Conservation (phyloP, 2,797 vertebrate genomes). For the Coluber constrictor region DNA sequence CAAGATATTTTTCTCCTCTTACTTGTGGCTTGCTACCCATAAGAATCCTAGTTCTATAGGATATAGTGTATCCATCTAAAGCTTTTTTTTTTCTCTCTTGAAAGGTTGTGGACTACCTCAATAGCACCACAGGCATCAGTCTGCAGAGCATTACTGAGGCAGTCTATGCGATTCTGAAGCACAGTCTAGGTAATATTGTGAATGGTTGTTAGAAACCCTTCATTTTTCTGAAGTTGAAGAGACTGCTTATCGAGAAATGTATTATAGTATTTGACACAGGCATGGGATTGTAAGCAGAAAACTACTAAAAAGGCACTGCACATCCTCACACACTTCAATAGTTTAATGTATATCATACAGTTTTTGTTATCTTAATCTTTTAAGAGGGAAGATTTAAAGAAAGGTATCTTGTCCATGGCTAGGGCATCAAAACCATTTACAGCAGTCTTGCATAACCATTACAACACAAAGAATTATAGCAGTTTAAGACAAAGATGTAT, state of each 20-base stretch:
- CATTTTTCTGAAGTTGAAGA: too few relatives aligned
- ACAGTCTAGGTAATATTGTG: conserved; percentile 63
- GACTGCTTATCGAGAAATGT: background rate
- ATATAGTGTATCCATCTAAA: background rate
- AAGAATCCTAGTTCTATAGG: background rate
- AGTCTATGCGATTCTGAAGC: conserved; percentile 73
- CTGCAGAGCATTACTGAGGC: conserved; percentile 80
- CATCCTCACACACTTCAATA: background rate
- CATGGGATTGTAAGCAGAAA: background rate
- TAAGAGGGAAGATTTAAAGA: background rate
- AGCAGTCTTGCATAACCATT: background rate
- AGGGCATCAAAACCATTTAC: background rate
- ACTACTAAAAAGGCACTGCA: background rate
- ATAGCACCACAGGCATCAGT: conserved; percentile 85
- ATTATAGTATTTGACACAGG: background rate
- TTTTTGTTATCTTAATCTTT: background rate
- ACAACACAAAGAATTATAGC: background rate
- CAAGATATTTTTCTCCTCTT: background rate
- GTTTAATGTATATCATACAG: background rate
- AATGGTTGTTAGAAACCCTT: background rate
- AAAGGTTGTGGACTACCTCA: conserved; percentile 84
- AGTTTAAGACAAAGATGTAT: background rate
- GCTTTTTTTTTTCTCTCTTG: conserved; percentile 13
- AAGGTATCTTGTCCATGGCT: background rate
- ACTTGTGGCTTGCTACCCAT: background rate